Conservation (phyloP, 2,888 invertebrate species). For the Cinara cedri region DNA sequence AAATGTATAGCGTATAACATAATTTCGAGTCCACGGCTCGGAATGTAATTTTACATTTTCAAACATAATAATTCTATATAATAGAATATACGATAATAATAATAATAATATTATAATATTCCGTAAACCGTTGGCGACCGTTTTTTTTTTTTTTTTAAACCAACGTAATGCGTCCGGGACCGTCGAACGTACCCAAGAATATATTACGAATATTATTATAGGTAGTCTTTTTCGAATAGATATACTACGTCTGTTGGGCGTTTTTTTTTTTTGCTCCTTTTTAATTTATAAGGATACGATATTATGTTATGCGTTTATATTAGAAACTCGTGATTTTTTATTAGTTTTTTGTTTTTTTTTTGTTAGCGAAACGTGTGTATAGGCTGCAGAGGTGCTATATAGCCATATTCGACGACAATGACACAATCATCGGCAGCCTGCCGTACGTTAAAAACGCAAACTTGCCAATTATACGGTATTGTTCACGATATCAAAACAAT, state of each 20-base stretch:
- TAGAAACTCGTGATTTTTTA: neutral
- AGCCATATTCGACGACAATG: constrained; percentile 17
- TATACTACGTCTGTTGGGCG: too few relatives aligned
- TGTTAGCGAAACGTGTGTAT: neutral
- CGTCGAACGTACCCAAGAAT: too few relatives aligned
- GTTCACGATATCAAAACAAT: constrained; percentile 7
- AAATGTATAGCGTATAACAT: too few relatives aligned
- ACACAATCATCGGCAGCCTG: too few relatives aligned
- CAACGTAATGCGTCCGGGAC: too few relatives aligned
- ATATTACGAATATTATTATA: too few relatives aligned
- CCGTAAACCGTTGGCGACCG: too few relatives aligned
- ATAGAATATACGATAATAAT: neutral
- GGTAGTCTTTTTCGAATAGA: too few relatives aligned
- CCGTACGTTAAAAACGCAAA: constrained; percentile 5
- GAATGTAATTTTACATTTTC: constrained; percentile 9
- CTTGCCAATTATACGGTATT: constrained; percentile 30
- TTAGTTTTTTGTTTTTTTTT: too few relatives aligned
- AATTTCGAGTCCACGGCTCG: neutral
- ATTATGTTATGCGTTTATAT: neutral
- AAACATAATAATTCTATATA: neutral
- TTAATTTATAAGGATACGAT: neutral
- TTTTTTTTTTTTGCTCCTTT: too few relatives aligned
- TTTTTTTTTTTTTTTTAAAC: too few relatives aligned
- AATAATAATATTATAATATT: neutral
- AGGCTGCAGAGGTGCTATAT: too few relatives aligned